Evolutionary conservation across 2,113 vertebrate genomes (phyloP).

Genomic region (Gavia stellata): DNA sequence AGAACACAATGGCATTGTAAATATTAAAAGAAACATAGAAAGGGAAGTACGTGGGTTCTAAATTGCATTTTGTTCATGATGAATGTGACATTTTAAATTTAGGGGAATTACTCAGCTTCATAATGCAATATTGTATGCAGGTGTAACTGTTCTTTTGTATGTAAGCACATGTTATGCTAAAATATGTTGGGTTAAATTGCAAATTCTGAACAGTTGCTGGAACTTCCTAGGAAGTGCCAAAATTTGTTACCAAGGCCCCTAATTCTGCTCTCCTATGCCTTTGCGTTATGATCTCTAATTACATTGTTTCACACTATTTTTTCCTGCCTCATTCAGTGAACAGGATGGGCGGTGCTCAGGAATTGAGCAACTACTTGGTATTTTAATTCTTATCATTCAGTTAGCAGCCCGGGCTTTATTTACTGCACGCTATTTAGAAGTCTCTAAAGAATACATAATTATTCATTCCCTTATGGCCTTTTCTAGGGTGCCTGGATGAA

Average conservation of each 20-base stretch:
- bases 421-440: slow-evolving; percentile 27
- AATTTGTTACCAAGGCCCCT: not conserved
- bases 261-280: not conserved
- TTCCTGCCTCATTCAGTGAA: slow-evolving; percentile 48
- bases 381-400: slow-evolving; percentile 53
- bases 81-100: slow-evolving; percentile 18
- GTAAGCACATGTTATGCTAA: not conserved
- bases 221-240: slow-evolving; percentile 45
- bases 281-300: slow-evolving; percentile 20
- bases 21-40: not conserved
- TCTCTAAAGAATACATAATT: slow-evolving; percentile 33
- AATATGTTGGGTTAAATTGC: slow-evolving; percentile 7
- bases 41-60: slow-evolving; percentile 7
- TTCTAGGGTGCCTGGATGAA: not conserved
- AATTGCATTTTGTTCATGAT: slow-evolving; percentile 10
- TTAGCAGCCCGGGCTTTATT: not conserved
- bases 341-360: slow-evolving; percentile 47
- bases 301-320: slow-evolving; percentile 64
- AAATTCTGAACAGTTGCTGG: slow-evolving; percentile 33
- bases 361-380: slow-evolving; percentile 38
- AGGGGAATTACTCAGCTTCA: slow-evolving; percentile 15
- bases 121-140: slow-evolving; percentile 27
- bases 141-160: slow-evolving; percentile 34
- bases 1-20: slow-evolving; percentile 42
- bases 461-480: slow-evolving; percentile 8